Evolutionary conservation across 1,140 invertebrate species (phyloP).

Genomic region (Bombus sylvicola): DNA sequence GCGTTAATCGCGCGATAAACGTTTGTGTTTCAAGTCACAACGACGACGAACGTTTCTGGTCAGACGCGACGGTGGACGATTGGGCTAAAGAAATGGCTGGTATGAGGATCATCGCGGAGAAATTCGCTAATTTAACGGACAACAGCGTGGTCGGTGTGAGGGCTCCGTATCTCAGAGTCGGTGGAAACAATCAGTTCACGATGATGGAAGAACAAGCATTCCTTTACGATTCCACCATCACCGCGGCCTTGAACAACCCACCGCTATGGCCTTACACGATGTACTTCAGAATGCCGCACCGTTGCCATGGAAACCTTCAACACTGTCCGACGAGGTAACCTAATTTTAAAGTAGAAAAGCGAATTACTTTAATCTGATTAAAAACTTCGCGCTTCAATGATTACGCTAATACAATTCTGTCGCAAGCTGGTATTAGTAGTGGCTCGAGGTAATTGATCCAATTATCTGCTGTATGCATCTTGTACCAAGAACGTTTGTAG

Average conservation of each 20-base stretch:
- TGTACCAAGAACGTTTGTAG: neutral
- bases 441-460: neutral
- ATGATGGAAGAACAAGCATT: constrained; percentile 99
- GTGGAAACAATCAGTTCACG: constrained; percentile 98
- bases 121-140: constrained; percentile 96
- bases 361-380: neutral
- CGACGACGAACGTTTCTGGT: constrained; percentile 96
- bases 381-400: neutral
- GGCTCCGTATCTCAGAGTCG: constrained; percentile 95
- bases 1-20: neutral
- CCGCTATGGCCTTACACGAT: constrained; percentile 98
- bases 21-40: constrained; percentile 88
- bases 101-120: constrained; percentile 95
- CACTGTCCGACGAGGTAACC: constrained; percentile 93
- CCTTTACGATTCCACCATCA: constrained; percentile 97
- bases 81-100: constrained; percentile 99
- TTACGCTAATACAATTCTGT: neutral
- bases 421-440: neutral
- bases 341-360: neutral
- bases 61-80: constrained; percentile 94
- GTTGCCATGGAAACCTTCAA: constrained; percentile 96
- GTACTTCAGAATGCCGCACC: constrained; percentile 98
- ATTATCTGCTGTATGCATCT: neutral
- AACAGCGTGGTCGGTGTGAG: constrained; percentile 97
- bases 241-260: constrained; percentile 94